These are phyloP conservation scores for Anguilla japonica DNA, from an alignment of 2,113 vertebrate genomes.

Conservation along the genomic window DNA sequence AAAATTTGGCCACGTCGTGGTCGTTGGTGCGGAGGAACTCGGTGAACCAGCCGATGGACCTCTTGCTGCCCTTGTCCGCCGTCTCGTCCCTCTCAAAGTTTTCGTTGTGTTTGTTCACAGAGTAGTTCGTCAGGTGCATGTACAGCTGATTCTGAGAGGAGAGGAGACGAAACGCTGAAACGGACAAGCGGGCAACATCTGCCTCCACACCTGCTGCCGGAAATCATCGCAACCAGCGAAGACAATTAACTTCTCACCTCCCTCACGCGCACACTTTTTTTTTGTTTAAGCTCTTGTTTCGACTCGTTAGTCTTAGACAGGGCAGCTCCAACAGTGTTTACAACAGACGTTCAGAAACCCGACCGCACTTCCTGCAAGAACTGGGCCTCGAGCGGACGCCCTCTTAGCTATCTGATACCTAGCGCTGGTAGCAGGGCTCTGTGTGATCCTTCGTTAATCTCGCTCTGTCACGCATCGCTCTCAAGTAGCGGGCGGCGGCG, in stretches of 20 bases:
- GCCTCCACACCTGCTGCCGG: neutral
- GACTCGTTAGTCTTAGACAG: neutral
- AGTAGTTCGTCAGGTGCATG: slow-evolving; percentile 99
- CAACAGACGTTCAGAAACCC: neutral
- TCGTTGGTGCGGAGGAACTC: slow-evolving; percentile 92
- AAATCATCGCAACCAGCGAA: neutral
- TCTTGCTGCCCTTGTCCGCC: slow-evolving; percentile 94
- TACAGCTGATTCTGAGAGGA: slow-evolving; percentile 86
- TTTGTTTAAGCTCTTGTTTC: neutral
- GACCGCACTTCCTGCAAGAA: neutral
- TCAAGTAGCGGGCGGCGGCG: slow-evolving; percentile 51
- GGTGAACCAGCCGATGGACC: slow-evolving; percentile 96
- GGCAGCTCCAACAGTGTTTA: neutral
- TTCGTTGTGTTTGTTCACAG: slow-evolving; percentile 98
- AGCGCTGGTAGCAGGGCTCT: slow-evolving; percentile 22
- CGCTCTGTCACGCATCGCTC: slow-evolving; percentile 52
- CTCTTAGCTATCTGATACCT: neutral
- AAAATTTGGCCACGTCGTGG: slow-evolving; percentile 93
- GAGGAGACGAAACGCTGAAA: slow-evolving; percentile 19
- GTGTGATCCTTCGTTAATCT: slow-evolving; percentile 61
- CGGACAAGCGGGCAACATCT: slow-evolving; percentile 37
- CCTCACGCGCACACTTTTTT: neutral
- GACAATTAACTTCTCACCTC: neutral
- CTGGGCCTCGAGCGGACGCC: neutral
- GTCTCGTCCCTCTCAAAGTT: slow-evolving; percentile 93